Base-by-base conservation (phyloP, 2,888 invertebrate species). In the Trichopria drosophilae region DNA sequence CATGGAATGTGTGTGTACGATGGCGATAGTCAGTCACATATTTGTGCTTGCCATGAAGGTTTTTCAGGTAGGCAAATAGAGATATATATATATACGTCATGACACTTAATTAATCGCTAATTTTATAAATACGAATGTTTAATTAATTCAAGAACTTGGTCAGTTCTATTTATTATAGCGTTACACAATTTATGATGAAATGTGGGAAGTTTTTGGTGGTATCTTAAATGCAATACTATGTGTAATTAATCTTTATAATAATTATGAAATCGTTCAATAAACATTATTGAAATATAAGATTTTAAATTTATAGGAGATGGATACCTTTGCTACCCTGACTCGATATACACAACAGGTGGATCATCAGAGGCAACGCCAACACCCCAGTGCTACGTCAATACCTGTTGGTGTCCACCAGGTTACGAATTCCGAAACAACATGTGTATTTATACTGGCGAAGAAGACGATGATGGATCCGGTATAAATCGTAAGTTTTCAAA, bases 351-450 rank as follows among this genome's bases (percentile, higher is more conserved):
- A 15, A 60, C 61, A n/a, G 62, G 68, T 23, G 61, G 63, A 18
- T 55, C 60, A 45, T 50, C 61, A 36, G 58, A 48, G 16, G 60
- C 53, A 42, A 62, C 63, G 22, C 73, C 69, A 26, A 60, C 58
- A 51, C 72, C 73, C 3, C 65, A 68, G 35, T 82, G 82, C 63
- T 56, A 76, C 3, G 53, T 73, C 3, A 77, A 72, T 19, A 63
- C 73, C 49, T 87, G 87, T 66, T 81, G 80, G 76, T 87, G 88
- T 71, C 79, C 80, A 4, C 58, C 63, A 22, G 83, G 81, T 12
- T 85, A 79, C 72, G 67, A 72, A 40, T 68, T 71, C 26, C 58
- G 48, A 13, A 62, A 67, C 23, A 60, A 65, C 41, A 57, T 54
- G 24, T 74, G 74, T 50, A 51, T 69, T 18, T n/a, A n/a, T n/a